phyloP scores from a whole-genome alignment of 2,888 invertebrate species.

The Pristionchus arcanus region DNA sequence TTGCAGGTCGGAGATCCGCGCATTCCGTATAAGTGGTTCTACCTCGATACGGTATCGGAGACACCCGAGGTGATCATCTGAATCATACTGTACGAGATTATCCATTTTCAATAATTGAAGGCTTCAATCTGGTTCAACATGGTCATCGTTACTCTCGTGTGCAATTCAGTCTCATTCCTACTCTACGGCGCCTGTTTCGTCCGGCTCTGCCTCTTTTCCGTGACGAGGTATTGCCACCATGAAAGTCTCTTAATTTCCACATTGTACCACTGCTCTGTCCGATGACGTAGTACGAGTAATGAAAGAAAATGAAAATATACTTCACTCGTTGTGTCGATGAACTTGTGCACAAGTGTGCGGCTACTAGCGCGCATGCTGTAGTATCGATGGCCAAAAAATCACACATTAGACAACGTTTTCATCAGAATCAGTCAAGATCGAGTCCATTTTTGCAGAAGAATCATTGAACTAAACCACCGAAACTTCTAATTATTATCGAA shows the following conservation, averaged over 20 bases:
- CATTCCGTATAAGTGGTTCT: neutral
- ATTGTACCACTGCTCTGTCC: no score
- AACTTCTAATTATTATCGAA: no score
- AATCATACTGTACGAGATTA: no score
- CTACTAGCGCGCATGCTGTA: no score
- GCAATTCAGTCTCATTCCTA: neutral
- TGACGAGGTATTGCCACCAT: neutral
- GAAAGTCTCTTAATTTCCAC: no score
- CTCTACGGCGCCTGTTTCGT: neutral
- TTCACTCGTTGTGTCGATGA: neutral
- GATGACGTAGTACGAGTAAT: neutral
- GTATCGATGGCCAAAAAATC: neutral
- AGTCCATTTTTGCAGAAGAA: no score
- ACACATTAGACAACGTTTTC: neutral
- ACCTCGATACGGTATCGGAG: neutral
- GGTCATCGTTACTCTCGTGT: neutral
- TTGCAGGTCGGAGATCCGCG: neutral
- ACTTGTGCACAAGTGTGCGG: neutral
- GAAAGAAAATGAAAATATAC: neutral
- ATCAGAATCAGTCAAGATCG: no score
- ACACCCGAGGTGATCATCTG: neutral
- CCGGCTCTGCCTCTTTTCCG: neutral
- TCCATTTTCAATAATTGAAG: no score
- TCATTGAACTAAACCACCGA: no score
- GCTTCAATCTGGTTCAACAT: conserved; percentile 12